A percentile compares a stretch with the other conserved stretches of the same genome.
Conservation (phyloP, 2,888 invertebrate species). For the Tethea ocularis region DNA sequence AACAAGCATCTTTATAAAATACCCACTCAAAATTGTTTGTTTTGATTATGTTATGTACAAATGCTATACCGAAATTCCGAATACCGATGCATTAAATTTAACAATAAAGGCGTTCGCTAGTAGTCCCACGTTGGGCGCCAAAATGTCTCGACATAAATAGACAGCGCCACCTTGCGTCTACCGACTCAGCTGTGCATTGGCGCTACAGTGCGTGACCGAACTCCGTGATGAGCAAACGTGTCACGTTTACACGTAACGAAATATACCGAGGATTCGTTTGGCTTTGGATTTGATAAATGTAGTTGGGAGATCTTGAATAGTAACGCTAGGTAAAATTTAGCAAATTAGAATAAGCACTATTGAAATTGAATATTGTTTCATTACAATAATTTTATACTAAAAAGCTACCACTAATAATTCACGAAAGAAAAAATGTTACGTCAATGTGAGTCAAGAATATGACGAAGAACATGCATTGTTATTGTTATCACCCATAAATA, state of each 20-base stretch:
- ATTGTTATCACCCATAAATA: too few species aligned
- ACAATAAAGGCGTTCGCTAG: slow-evolving; percentile 28
- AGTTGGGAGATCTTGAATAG: not conserved
- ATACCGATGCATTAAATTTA: slow-evolving; percentile 16
- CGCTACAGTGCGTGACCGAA: slow-evolving; percentile 69
- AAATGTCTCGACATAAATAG: slow-evolving; percentile 64
- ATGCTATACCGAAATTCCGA: not conserved
- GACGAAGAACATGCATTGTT: too few species aligned
- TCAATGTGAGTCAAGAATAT: too few species aligned
- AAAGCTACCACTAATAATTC: too few species aligned
- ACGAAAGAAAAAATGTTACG: too few species aligned
- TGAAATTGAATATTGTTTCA: too few species aligned
- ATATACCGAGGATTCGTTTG: slow-evolving; percentile 50
- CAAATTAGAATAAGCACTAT: not conserved
- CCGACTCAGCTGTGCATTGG: slow-evolving; percentile 49
- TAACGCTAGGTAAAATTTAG: slow-evolving; percentile 12
- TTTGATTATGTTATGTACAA: not conserved
- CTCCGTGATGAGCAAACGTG: slow-evolving; percentile 60
- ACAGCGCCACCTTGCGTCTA: slow-evolving; percentile 70
- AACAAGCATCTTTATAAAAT: not conserved
- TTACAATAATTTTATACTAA: too few species aligned
- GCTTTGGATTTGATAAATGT: slow-evolving; percentile 20
- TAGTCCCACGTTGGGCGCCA: slow-evolving; percentile 62
- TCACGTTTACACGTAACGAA: slow-evolving; percentile 58
- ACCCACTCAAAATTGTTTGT: not conserved